A percentile compares a stretch with the other conserved stretches of the same genome.
Conservation (phyloP, 2,797 vertebrate genomes). For the Cichlasoma orientale region DNA sequence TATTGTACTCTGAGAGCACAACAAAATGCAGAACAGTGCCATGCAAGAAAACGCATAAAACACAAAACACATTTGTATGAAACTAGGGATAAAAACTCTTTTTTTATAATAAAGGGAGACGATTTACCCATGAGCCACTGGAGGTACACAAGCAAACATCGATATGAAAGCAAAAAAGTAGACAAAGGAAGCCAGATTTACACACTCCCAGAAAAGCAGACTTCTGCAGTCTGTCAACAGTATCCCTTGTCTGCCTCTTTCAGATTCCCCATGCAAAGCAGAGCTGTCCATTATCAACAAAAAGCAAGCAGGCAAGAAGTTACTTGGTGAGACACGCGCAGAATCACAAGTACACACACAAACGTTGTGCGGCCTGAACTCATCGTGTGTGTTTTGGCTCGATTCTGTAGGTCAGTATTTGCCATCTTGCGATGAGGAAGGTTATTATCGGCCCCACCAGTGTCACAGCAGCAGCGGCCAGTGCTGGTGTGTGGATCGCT, state of each 20-base stretch:
- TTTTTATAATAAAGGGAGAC: slow-evolving; percentile 17
- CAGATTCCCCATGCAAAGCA: slow-evolving; percentile 82
- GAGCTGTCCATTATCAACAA: slow-evolving; percentile 79
- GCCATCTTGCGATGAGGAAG: slow-evolving; percentile 89
- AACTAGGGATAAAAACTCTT: neutral
- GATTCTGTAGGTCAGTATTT: slow-evolving; percentile 79
- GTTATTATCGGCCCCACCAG: slow-evolving; percentile 87
- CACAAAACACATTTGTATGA: neutral
- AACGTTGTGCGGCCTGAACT: neutral
- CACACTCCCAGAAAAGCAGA: slow-evolving; percentile 31
- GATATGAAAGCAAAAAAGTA: slow-evolving; percentile 33
- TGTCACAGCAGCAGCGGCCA: slow-evolving; percentile 87
- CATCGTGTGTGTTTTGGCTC: slow-evolving; percentile 32
- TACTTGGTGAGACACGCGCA: slow-evolving; percentile 75
- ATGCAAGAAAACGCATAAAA: neutral
- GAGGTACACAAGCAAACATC: slow-evolving; percentile 20
- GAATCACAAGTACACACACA: neutral
- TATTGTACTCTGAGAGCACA: neutral
- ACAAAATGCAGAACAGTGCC: slow-evolving; percentile 3
- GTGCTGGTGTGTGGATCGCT: slow-evolving; percentile 94
- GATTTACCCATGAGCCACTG: slow-evolving; percentile 31
- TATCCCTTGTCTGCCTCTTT: slow-evolving; percentile 45
- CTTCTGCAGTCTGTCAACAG: slow-evolving; percentile 42
- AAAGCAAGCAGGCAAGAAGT: slow-evolving; percentile 80
- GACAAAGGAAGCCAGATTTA: slow-evolving; percentile 32